Base-by-base conservation (phyloP, 1,140 invertebrate genomes). In the Zophobas morio region DNA sequence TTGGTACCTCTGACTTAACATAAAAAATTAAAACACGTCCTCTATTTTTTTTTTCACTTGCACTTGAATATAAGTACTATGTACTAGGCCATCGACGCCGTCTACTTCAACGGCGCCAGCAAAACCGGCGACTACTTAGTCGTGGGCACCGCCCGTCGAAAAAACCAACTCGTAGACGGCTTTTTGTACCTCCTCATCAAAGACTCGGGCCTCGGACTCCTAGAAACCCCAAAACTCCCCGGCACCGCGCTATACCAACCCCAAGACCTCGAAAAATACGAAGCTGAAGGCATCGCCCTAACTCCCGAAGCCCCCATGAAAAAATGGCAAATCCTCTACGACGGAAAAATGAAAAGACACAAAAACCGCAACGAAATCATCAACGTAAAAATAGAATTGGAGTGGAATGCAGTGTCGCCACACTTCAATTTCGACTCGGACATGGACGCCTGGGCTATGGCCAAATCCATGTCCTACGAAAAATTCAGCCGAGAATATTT, bases 401-500 rank as follows among this genome's bases (percentile, higher is more conserved):
- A 84, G 0, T 91, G 88, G 87, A 87, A 86, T 57, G 88, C 89
- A 0, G 78, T 83, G 32, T 86, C 87, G 75, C 78, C 85, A 5
- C 86, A 85, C 20, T 94, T 93, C 84, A 91, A 93, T 83, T 93
- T 91, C 82, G 91, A 93, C 81, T 88, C 86, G 0, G 91, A 93
- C 80, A 90, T 93, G 86, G 88, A 91, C 46, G 84, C 89, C 1
- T 80, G 82, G 60, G 87, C 88, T 4, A 88, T 93, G 84, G 90
- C 92, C 2, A 88, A 88, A 80, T 89, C 89, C 42, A 88, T 94
- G 73, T 91, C 92, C 0, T 87, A 88, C 71, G 92, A 94, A 84
- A 86, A 85, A 1, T 94, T 92, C 92, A 91, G 89, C n/a, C 78
- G 82, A 34, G 87, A 91, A 56, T 93, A 91, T 83, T 94, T 94